These are phyloP conservation scores for Allolobophora icterica DNA, from an alignment of 2,888 invertebrate genomes.

Conservation along the genomic window DNA sequence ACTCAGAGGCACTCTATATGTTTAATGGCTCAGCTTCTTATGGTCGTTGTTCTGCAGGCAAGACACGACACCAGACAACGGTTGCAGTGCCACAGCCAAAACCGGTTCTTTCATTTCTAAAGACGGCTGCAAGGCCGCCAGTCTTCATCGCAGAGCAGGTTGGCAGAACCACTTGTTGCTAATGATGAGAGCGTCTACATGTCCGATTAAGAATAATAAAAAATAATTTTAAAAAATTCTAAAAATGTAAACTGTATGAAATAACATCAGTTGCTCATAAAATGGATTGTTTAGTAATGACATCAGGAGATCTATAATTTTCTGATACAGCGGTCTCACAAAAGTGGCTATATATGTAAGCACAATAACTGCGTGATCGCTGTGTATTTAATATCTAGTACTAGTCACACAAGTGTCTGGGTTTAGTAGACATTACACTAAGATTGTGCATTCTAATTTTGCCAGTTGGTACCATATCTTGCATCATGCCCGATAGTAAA, in stretches of 20 bases:
- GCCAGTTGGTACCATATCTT: neutral
- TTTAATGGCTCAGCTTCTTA: neutral
- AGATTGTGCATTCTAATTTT: neutral
- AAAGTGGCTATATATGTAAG: neutral
- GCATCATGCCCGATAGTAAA: neutral
- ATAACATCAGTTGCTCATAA: too few relatives aligned
- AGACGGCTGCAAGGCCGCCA: slow-evolving; percentile 22
- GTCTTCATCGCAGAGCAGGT: slow-evolving; percentile 27
- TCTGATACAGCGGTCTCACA: neutral
- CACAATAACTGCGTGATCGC: neutral
- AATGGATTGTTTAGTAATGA: neutral
- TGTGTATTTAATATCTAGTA: neutral
- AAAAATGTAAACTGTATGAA: too few relatives aligned
- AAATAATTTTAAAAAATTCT: neutral
- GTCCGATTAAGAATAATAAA: neutral
- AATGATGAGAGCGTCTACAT: neutral
- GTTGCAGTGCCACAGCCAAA: slow-evolving; percentile 10
- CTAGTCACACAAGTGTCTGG: neutral
- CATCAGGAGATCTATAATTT: neutral
- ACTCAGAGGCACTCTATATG: too few relatives aligned
- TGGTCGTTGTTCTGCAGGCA: neutral
- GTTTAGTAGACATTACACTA: too few relatives aligned
- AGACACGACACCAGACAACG: neutral
- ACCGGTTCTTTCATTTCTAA: slow-evolving; percentile 18
- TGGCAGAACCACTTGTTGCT: neutral